phyloP scores from a whole-genome alignment of 2,888 invertebrate genomes.

The Ennomos fuscantarius region DNA sequence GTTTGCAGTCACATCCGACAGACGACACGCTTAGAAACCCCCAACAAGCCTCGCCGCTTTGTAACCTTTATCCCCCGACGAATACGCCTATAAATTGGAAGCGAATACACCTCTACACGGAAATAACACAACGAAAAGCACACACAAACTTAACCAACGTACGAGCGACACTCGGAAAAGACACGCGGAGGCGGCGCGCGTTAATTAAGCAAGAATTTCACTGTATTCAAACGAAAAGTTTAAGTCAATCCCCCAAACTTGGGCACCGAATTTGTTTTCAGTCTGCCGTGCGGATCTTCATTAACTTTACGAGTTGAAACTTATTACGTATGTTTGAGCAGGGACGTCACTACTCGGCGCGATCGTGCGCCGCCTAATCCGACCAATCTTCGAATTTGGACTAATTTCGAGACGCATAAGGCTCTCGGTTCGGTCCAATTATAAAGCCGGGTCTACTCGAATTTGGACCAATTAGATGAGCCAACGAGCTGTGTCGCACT shows the following conservation, averaged over 20 bases:
- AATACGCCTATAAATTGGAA: slow-evolving; percentile 45
- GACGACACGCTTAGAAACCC: slow-evolving; percentile 33
- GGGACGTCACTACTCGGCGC: slow-evolving; percentile 65
- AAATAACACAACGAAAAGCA: slow-evolving; percentile 54
- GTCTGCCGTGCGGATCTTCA: slow-evolving; percentile 68
- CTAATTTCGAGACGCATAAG: slow-evolving; percentile 77
- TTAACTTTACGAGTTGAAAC: slow-evolving; percentile 71
- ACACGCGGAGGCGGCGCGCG: slow-evolving; percentile 53
- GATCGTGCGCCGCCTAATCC: slow-evolving; percentile 70
- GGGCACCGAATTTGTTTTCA: slow-evolving; percentile 73
- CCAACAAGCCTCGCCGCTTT: slow-evolving; percentile 33
- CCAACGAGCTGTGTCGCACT: slow-evolving; percentile 84
- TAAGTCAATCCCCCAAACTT: slow-evolving; percentile 69
- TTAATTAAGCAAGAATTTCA: slow-evolving; percentile 77
- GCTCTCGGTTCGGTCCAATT: slow-evolving; percentile 74
- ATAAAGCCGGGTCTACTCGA: slow-evolving; percentile 77
- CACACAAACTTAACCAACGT: slow-evolving; percentile 50
- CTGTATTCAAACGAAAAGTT: slow-evolving; percentile 76
- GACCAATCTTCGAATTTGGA: slow-evolving; percentile 70
- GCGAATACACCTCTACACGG: slow-evolving; percentile 50
- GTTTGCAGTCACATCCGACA: slow-evolving; percentile 27
- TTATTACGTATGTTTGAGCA: slow-evolving; percentile 76
- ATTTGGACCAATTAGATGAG: slow-evolving; percentile 84
- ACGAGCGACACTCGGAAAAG: slow-evolving; percentile 42
- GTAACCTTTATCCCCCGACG: slow-evolving; percentile 32